Percentiles rank a stretch among this genome's conserved stretches.
phyloP scores from a whole-genome alignment of 2,113 vertebrate species.

The Felis catus region F.catus_Fca126_mat1.0 CM031418.1:2022001-2022500 shows the following conservation, averaged over 20 bases:
- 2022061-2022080: neutral
- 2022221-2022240: fast-evolving
- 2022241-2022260: fast-evolving
- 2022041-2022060: neutral
- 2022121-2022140: fast-evolving
- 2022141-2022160: too few relatives aligned
- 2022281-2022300: neutral
- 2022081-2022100: neutral
- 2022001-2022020: neutral
- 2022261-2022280: neutral
- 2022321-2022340: neutral
- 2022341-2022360: neutral
- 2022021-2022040: neutral
- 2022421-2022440: too few relatives aligned
- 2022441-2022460: neutral
- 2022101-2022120: neutral
- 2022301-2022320: neutral
- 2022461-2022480: neutral
- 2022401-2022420: fast-evolving
- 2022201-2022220: neutral
- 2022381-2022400: neutral
- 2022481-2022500: fast-evolving
- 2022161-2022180: neutral
- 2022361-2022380: neutral
- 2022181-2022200: neutral